Evolutionary conservation across 2,797 vertebrate species (phyloP), one percentile per base, ranked within the genome.

Genomic region (Pampus argenteus): DNA sequence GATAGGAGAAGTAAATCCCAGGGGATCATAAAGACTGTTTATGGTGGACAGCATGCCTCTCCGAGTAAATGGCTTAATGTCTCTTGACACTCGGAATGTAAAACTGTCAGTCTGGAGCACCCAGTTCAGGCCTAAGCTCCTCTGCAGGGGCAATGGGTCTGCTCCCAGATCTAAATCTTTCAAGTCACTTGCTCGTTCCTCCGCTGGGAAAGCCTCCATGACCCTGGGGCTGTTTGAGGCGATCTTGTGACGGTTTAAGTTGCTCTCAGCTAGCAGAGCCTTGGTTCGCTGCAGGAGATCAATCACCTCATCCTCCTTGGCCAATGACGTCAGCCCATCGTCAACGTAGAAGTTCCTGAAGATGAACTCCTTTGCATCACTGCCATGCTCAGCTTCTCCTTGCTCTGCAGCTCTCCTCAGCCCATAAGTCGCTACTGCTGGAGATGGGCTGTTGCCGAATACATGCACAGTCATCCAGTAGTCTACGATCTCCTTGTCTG

Each of bases 161-260:
- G 44, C 22, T 15, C 54, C 15, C 1, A 66, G 18, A 14, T 56
- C 51, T 4, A 73, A 5, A 20, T 73, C 47, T 4, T 52, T 74
- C 2, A 67, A 9, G 22, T 25, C 56, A 40, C 6, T 13, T 14
- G 75, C 75, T 17, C 28, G 25, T 10, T 71, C 75, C 9, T 69
- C 59, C 3, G 17, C 1, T 5, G 25, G 25, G 14, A 71, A 78
- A 1, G 75, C 75, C 9, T 55, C 17, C 62, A 66, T 71, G 11
- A 78, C 75, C 3, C 6, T 1, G 3, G 20, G 0, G 0, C 57
- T 57, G 15, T 72, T 62, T 1, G 76, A 68, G 2, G 44, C 69
- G 4, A 78, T 63, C 4, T 72, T 72, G 36, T 67, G 76, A 6
- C 63, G 64, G 3, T 28, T 22, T 1, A 72, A 15, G 15, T 67